A percentile compares a stretch with the other conserved stretches of the same genome.
These are phyloP conservation scores for Melanogrammus aeglefinus DNA, from an alignment of 2,797 vertebrate species.

Conservation along the genomic window DNA sequence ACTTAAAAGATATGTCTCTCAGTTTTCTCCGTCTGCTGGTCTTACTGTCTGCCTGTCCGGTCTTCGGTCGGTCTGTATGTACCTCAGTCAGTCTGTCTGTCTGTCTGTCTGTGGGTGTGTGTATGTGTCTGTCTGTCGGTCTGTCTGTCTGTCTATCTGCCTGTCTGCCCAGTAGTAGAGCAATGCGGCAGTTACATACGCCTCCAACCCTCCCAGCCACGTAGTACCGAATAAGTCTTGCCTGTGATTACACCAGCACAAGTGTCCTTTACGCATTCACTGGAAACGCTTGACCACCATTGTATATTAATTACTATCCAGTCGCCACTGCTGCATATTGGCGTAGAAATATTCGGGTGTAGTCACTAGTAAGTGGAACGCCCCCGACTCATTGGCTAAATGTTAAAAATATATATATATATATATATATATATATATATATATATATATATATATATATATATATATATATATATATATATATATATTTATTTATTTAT, in stretches of 20 bases:
- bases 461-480: no score
- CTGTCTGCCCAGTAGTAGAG: conserved; percentile 2
- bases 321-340: no score
- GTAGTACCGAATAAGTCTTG: neutral
- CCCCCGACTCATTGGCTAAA: no score
- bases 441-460: no score
- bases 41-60: neutral
- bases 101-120: conserved; percentile 14
- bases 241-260: neutral
- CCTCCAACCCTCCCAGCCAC: neutral
- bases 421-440: no score
- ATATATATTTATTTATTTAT: no score
- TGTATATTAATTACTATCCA: neutral
- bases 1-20: neutral
- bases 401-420: no score
- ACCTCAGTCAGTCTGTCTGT: neutral
- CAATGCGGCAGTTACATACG: neutral
- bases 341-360: no score
- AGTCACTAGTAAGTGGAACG: no score
- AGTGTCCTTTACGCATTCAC: neutral
- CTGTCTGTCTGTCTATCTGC: conserved; percentile 1
- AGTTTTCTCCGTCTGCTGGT: conserved; percentile 23
- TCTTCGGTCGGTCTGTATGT: neutral
- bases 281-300: neutral
- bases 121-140: conserved; percentile 3